These are phyloP conservation scores for Caranx melampygus DNA, from an alignment of 2,113 vertebrate species.

Conservation along the genomic window DNA sequence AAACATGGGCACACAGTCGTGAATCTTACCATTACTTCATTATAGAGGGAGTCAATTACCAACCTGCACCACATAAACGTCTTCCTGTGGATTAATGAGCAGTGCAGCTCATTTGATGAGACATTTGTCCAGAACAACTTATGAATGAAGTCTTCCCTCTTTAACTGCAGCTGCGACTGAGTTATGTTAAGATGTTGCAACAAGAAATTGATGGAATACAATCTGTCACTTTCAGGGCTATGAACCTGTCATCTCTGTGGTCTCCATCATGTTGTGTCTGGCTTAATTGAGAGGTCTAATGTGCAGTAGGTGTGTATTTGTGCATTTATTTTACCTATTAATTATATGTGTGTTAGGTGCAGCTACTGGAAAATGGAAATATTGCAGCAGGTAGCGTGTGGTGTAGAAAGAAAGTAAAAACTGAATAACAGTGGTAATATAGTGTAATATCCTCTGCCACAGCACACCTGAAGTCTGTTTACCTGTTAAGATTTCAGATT, in stretches of 20 bases:
- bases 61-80: constrained; percentile 3
- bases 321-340: not conserved
- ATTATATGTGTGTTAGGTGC: not conserved
- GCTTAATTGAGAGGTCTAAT: not conserved
- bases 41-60: constrained; percentile 6
- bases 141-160: constrained; percentile 17
- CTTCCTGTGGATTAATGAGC: constrained; percentile 45
- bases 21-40: not conserved
- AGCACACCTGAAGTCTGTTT: not conserved
- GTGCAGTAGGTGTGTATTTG: not conserved
- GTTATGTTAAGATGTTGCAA: not conserved
- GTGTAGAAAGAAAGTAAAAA: not conserved
- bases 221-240: not conserved
- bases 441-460: not conserved
- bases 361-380: not conserved
- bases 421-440: not conserved
- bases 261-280: not conserved
- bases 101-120: constrained; percentile 24
- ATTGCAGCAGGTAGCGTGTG: not conserved
- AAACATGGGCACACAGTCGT: constrained; percentile 28
- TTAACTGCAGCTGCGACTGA: constrained; percentile 7
- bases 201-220: not conserved
- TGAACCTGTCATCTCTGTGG: not conserved
- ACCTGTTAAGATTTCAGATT: not conserved
- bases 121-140: constrained; percentile 33